Conservation (phyloP, 2,888 invertebrate species). For the Idaea straminata region DNA sequence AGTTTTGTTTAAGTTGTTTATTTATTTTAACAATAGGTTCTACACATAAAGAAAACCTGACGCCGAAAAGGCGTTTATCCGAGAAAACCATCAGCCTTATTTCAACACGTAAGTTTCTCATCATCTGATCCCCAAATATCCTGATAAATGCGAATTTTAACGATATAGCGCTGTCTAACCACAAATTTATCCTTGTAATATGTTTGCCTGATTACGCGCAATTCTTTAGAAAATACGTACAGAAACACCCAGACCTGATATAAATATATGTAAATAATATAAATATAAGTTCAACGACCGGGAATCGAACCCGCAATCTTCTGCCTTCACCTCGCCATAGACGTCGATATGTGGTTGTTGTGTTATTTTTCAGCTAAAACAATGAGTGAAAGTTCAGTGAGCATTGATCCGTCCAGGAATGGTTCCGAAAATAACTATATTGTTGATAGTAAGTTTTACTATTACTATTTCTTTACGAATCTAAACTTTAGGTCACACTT, state of each 20-base stretch:
- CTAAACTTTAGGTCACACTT: not conserved
- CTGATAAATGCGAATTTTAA: no score
- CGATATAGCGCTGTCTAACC: no score
- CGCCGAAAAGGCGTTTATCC: conserved; percentile 12
- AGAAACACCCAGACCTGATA: no score
- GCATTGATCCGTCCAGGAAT: conserved; percentile 23
- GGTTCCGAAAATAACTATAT: conserved; percentile 22
- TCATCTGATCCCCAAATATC: no score
- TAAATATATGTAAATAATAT: no score
- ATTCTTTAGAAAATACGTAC: no score
- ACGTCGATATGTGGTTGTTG: not conserved
- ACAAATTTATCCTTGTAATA: no score
- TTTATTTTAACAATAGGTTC: conserved; percentile 11
- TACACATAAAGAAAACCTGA: conserved; percentile 7
- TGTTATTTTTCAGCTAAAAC: conserved; percentile 33
- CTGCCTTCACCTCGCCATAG: not conserved
- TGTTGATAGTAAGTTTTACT: conserved; percentile 38
- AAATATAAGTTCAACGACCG: no score
- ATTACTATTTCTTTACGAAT: no score
- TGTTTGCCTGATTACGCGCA: no score
- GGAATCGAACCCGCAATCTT: not conserved
- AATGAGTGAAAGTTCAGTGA: conserved; percentile 35
- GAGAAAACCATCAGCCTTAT: conserved; percentile 14
- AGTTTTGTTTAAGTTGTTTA: not conserved
- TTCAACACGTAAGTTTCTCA: conserved; percentile 16